Conservation (phyloP, 1,140 invertebrate genomes). For the Brachionus angularis region DNA sequence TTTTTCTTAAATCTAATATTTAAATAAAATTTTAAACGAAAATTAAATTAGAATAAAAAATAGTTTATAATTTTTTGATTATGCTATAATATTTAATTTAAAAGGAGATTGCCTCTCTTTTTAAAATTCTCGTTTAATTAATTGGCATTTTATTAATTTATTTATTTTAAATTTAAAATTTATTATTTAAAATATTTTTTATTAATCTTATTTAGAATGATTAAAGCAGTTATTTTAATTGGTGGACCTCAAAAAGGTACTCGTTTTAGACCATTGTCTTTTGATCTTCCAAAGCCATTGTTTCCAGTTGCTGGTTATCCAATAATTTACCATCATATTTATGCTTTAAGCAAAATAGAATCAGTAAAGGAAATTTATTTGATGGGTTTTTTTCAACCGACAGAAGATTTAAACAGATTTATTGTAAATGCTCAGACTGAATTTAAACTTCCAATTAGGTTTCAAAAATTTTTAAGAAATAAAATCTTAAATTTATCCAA, state of each 20-base stretch:
- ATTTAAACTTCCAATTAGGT: constrained; percentile 78
- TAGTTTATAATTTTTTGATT: no score
- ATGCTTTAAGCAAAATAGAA: constrained; percentile 48
- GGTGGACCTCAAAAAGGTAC: constrained; percentile 67
- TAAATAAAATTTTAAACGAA: no score
- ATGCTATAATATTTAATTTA: no score
- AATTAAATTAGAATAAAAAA: no score
- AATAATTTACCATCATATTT: constrained; percentile 78
- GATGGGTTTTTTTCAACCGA: constrained; percentile 80
- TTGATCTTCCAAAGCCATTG: constrained; percentile 91
- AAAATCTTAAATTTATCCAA: neutral
- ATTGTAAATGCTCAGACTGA: constrained; percentile 68
- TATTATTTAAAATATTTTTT: no score
- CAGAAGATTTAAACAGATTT: constrained; percentile 74
- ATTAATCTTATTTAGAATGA: neutral
- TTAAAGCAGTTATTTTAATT: constrained; percentile 41
- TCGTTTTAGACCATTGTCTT: constrained; percentile 86
- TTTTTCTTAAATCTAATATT: no score
- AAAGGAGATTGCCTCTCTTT: no score
- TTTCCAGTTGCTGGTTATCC: constrained; percentile 88
- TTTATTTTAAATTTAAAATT: no score
- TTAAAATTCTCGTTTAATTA: no score
- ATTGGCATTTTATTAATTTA: no score
- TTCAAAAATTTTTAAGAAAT: constrained; percentile 33
- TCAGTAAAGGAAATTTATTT: constrained; percentile 84